Conservation (phyloP, 2,113 vertebrate species). For the Malaclemys terrapin region DNA sequence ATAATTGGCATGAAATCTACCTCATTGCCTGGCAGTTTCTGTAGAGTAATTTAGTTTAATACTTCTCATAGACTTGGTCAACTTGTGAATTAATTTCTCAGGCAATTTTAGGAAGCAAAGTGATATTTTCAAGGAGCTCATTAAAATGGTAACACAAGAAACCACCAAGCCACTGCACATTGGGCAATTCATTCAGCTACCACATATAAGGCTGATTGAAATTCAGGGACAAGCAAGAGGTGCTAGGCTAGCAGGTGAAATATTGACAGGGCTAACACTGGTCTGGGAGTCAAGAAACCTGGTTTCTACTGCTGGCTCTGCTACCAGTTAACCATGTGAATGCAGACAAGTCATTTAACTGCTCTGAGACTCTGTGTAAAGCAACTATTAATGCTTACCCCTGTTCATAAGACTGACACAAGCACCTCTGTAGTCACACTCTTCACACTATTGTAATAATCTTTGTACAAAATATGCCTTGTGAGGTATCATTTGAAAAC, state of each 20-base stretch:
- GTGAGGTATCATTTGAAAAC: background rate
- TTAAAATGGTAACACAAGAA: background rate
- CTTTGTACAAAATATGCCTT: background rate
- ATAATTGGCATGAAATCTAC: background rate
- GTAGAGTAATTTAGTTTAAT: conserved; percentile 21
- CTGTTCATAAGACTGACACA: background rate
- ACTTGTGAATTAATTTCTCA: conserved; percentile 1
- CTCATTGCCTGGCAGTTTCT: background rate
- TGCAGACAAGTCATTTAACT: background rate
- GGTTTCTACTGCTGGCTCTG: background rate
- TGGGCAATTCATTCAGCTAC: background rate
- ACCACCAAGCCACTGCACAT: background rate
- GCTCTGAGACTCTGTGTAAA: background rate
- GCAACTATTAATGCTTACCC: background rate
- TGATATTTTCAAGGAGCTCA: background rate
- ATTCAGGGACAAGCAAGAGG: background rate
- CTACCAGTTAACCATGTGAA: background rate
- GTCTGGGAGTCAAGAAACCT: background rate
- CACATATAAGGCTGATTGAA: background rate
- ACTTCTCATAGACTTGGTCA: background rate
- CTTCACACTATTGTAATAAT: background rate
- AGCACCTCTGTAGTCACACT: background rate
- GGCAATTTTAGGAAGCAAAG: background rate
- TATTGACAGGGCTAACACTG: background rate
- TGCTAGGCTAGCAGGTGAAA: background rate